Evolutionary conservation across 2,888 invertebrate genomes (phyloP).

Genomic region (Myopa tessellatipennis): DNA sequence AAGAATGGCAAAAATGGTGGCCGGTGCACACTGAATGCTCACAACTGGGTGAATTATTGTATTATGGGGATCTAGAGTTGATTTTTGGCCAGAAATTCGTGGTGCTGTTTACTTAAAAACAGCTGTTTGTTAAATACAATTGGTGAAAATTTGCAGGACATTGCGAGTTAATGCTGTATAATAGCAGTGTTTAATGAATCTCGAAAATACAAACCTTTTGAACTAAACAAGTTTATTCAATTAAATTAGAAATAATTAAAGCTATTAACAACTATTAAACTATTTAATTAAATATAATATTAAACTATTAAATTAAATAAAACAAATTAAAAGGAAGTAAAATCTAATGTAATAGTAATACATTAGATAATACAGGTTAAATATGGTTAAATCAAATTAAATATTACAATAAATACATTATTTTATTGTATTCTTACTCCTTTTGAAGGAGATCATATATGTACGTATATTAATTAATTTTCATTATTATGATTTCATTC

Average conservation of each 20-base stretch:
- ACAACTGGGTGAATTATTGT: constrained; percentile 24
- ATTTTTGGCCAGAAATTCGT: neutral
- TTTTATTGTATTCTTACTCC: neutral
- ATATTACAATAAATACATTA: neutral
- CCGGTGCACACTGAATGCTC: neutral
- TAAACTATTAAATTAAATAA: too few relatives aligned
- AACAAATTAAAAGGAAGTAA: too few relatives aligned
- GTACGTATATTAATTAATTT: neutral
- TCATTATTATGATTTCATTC: too few relatives aligned
- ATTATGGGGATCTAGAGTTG: constrained; percentile 5
- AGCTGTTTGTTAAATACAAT: constrained; percentile 7
- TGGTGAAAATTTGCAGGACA: neutral
- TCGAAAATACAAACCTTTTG: too few relatives aligned
- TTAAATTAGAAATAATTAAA: too few relatives aligned
- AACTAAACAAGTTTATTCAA: too few relatives aligned
- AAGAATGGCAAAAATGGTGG: neutral
- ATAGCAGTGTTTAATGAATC: too few relatives aligned
- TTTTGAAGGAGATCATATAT: neutral
- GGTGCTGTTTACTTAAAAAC: constrained; percentile 4
- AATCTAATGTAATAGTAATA: neutral
- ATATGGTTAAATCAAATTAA: neutral
- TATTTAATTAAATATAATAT: too few relatives aligned
- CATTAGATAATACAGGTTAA: neutral
- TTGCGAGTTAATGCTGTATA: neutral
- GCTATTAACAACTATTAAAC: too few relatives aligned